Base-by-base conservation (phyloP, 1,140 invertebrate genomes). In the Cydia amplana region DNA sequence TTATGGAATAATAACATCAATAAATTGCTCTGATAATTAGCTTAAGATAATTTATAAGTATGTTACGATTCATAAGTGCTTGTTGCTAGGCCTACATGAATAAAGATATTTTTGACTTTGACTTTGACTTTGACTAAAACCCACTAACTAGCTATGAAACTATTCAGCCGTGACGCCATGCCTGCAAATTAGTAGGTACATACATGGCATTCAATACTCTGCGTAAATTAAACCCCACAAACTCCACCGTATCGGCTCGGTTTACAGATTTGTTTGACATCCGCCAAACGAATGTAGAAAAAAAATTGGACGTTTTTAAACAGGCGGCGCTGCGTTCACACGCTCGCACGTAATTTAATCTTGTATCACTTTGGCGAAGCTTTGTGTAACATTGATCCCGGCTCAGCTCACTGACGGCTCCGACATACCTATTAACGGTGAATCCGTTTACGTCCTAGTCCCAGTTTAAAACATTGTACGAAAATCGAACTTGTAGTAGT, bases 211-310 rank as follows among this genome's bases (percentile, higher is more conserved):
- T 67, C 75, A 32, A 46, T 23, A 25, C 43, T 51, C 16, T 73
- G 78, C 80, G 77, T 75, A 78, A 82, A 84, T 86, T 84, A 75
- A 79, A 75, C 78, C 79, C 75, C 79, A 79, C 80, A 79, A 85
- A 79, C 80, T 86, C 85, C 78, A 81, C 82, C 86, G 87, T 90
- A 86, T 85, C 82, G 77, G 83, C 86, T 84, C 81, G 79, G 85
- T 87, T 87, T 85, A 86, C 85, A 88, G 82, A 85, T 88, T 83
- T 88, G 85, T 90, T 89, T 91, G 88, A 89, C 85, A 83, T 87
- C 80, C 80, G 78, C 82, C 82, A 89, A 91, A 86, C 85, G 87
- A 87, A 89, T 82, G 84, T 79, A 82, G 75, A 76, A 79, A 83
- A 87, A 84, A 83, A 79, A 78, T 77, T 81, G 85, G 84, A 80